These are phyloP conservation scores for Stenoptilia bipunctidactyla DNA, from an alignment of 2,888 invertebrate species.

Conservation along the genomic window DNA sequence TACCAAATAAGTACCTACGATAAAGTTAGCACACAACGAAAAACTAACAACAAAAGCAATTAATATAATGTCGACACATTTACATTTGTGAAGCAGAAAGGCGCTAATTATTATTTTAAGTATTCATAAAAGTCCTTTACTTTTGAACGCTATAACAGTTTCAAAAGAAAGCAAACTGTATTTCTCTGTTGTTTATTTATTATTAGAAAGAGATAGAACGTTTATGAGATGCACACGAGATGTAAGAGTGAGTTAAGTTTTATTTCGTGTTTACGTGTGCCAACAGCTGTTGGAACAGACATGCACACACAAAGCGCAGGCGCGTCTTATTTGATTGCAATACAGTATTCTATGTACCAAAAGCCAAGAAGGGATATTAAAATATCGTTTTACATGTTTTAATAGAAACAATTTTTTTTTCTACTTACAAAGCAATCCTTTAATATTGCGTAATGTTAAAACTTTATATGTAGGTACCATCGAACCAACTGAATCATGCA, in stretches of 20 bases:
- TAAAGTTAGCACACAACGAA: no score
- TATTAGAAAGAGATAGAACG: background rate
- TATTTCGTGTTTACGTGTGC: slow-evolving; percentile 21
- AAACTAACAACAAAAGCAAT: slow-evolving; percentile 5
- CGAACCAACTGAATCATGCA: no score
- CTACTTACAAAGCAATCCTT: no score
- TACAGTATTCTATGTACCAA: no score
- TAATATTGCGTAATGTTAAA: no score
- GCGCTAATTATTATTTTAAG: slow-evolving; percentile 58
- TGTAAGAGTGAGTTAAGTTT: slow-evolving; percentile 23
- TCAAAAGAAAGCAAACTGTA: background rate
- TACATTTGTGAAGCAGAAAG: slow-evolving; percentile 15
- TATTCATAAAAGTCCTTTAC: slow-evolving; percentile 41
- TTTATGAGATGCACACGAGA: slow-evolving; percentile 17
- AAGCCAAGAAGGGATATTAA: no score
- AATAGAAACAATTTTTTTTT: no score
- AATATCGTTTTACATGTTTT: no score
- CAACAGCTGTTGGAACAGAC: slow-evolving; percentile 32
- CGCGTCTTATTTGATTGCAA: no score
- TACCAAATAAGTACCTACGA: no score
- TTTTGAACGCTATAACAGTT: slow-evolving; percentile 10
- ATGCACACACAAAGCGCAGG: no score
- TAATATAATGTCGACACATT: slow-evolving; percentile 20
- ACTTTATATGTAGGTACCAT: no score
- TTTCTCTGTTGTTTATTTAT: slow-evolving; percentile 3